Conservation (phyloP, 92 coral and sea anemone genomes). For the Parazoanthus darwini region DNA sequence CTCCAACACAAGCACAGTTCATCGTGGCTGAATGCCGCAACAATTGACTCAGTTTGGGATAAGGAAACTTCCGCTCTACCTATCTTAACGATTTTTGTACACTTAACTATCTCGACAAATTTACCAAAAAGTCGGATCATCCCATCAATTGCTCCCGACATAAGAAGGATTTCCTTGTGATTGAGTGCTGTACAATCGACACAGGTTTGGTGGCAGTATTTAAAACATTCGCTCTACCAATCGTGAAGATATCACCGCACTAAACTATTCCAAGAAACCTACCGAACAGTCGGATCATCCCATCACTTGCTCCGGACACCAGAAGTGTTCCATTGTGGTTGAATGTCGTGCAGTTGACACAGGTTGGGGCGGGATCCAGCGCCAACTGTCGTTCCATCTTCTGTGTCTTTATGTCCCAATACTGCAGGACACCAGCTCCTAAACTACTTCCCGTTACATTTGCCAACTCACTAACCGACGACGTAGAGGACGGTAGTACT, state of each 20-base stretch:
- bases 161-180: no score
- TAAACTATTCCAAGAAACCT: no score
- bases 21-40: no score
- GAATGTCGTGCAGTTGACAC: conserved; percentile 93
- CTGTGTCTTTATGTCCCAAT: conserved; percentile 91
- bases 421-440: conserved; percentile 76
- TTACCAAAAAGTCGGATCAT: conserved; percentile 81
- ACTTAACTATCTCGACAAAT: not conserved
- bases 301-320: conserved; percentile 96
- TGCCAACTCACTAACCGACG: conserved; percentile 59
- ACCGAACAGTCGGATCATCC: conserved; percentile 71
- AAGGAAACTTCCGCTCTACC: no score
- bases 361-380: conserved; percentile 75
- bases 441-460: conserved; percentile 38
- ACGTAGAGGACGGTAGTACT: conserved; percentile 42
- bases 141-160: no score
- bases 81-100: no score
- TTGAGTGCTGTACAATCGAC: no score
- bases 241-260: no score
- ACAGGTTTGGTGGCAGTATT: no score
- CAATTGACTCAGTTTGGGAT: no score
- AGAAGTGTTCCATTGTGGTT: conserved; percentile 96
- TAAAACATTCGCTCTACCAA: no score
- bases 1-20: no score
- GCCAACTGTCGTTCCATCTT: conserved; percentile 89